Conservation (phyloP, 2,888 invertebrate species). For the Elysia crispata region DNA sequence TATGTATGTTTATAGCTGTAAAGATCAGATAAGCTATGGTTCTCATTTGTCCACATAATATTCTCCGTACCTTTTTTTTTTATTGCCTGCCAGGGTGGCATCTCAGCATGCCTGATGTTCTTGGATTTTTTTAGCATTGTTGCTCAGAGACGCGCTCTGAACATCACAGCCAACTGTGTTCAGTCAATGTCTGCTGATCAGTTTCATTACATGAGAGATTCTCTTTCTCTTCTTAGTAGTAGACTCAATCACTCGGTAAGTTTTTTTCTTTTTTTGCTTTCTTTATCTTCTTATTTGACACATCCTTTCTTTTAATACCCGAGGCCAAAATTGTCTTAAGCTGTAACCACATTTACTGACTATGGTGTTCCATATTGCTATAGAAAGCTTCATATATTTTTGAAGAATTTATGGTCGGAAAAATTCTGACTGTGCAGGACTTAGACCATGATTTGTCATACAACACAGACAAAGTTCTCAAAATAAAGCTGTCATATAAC, state of each 20-base stretch:
- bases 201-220: constrained; percentile 93
- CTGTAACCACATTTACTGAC: too few species aligned
- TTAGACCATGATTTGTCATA: too few species aligned
- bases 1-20: too few species aligned
- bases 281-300: background rate
- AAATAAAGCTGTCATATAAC: too few species aligned
- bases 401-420: too few species aligned
- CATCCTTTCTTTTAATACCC: background rate
- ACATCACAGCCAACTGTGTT: constrained; percentile 98
- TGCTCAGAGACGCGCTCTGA: constrained; percentile 96
- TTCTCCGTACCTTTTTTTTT: background rate
- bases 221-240: constrained; percentile 89
- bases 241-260: constrained; percentile 80
- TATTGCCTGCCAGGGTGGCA: constrained; percentile 86
- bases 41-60: background rate
- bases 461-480: too few species aligned
- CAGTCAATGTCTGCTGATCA: constrained; percentile 95
- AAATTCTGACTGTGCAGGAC: too few species aligned
- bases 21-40: too few species aligned
- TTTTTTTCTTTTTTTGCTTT: background rate
- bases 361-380: too few species aligned
- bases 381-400: too few species aligned
- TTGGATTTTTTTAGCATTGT: constrained; percentile 99
- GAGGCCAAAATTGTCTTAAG: too few species aligned
- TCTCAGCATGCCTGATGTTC: constrained; percentile 96